Conservation (phyloP, 2,113 vertebrate genomes). For the Crotalus viridis region DNA sequence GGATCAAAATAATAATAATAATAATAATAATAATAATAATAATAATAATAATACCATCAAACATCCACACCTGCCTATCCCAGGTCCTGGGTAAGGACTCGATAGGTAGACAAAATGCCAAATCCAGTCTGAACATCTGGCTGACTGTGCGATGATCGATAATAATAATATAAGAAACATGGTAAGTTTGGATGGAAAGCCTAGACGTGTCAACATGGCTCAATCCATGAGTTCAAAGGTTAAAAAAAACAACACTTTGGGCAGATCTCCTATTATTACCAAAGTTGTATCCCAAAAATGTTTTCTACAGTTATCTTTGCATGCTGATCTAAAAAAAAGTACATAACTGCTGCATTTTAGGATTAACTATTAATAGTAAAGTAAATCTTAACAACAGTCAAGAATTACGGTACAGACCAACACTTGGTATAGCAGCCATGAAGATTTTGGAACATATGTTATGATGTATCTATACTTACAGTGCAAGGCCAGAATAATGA, state of each 20-base stretch:
- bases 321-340: background rate
- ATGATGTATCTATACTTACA: background rate
- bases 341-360: background rate
- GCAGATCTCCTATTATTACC: background rate
- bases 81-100: too few species aligned
- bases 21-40: too few species aligned
- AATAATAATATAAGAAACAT: background rate
- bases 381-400: background rate
- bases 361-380: background rate
- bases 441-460: background rate
- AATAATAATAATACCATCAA: background rate
- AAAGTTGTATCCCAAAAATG: background rate
- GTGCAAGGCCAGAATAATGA: background rate
- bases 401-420: background rate
- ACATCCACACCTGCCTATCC: too few species aligned
- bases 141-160: too few species aligned
- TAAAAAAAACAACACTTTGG: background rate
- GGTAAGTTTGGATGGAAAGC: background rate
- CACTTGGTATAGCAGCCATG: background rate
- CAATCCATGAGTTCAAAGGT: background rate
- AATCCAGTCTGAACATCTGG: too few species aligned
- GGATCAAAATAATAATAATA: too few species aligned
- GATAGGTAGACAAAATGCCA: too few species aligned
- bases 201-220: background rate
- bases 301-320: background rate